These are phyloP conservation scores for Sitobion miscanthi DNA, from an alignment of 1,140 invertebrate species.

Conservation along the genomic window DNA sequence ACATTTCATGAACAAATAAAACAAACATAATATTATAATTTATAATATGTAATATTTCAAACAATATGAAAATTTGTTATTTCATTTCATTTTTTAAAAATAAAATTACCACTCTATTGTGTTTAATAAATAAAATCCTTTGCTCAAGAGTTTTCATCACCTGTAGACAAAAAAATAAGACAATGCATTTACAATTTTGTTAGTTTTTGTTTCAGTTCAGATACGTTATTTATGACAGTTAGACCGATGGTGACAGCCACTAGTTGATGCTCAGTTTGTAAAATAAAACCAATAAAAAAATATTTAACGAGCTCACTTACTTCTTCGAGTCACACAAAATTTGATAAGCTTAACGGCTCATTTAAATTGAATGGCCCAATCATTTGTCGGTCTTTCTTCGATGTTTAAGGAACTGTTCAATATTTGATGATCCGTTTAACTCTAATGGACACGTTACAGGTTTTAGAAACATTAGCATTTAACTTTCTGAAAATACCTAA, in stretches of 20 bases:
- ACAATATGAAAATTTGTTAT: background rate
- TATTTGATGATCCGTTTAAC: background rate
- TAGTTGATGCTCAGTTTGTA: background rate
- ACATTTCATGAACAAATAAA: background rate
- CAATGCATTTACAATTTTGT: background rate
- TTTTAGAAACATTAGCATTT: background rate
- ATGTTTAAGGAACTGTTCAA: background rate
- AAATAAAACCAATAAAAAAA: slow-evolving; percentile 8
- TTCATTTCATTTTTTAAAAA: background rate
- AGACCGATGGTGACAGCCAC: background rate
- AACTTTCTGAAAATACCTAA: background rate
- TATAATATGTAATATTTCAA: background rate
- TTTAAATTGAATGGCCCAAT: background rate
- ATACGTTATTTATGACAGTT: background rate
- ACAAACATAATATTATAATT: background rate
- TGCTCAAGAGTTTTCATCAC: background rate
- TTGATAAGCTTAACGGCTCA: slow-evolving; percentile 4
- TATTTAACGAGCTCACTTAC: background rate
- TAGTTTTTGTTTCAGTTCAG: background rate
- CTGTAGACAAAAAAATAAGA: background rate
- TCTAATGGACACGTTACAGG: background rate
- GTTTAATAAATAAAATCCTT: background rate
- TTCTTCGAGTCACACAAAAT: background rate
- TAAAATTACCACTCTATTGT: background rate
- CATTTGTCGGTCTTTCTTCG: background rate